Evolutionary conservation across 2,113 vertebrate genomes (phyloP), one percentile per base, ranked within the genome.

Genomic region (Brachypteracias leptosomus): DNA sequence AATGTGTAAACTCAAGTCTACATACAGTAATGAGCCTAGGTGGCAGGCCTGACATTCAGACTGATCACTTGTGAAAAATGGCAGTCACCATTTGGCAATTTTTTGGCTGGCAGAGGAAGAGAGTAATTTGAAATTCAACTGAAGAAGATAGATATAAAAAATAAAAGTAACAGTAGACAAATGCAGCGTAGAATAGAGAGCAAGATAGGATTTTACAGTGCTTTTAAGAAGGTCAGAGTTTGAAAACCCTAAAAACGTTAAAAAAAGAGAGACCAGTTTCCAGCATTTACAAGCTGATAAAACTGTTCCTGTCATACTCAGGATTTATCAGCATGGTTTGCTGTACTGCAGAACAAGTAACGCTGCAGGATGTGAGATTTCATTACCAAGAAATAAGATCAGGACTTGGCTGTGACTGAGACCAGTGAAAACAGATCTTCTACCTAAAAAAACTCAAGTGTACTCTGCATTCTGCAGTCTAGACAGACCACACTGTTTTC

Each of bases 341-440:
- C 65, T 91, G 61, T 79, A 78, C 65, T 73, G 85, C 68, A 95
- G 81, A 91, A 87, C 71, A 86, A 93, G 86, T 73, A 95, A 91
- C 33, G 11, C 49, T 72, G 85, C 89, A 89, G 90, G 77, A 97
- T 89, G 86, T 63, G 74, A 85, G 85, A 80, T 84, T 91, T 88
- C 65, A 77, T 95, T 94, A 91, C 88, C 67, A 91, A 93, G 63
- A 78, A 95, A 93, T 79, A 51, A 95, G 81, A 92, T 89, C 78
- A 79, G 94, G 68, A 95, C 78, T 91, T 94, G 88, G 88, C 96
- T 92, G 83, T 66, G 74, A 63, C 72, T 81, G 61, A 89, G 85
- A 72, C 73, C 96, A 90, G 91, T 97, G 68, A 84, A 96, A 96
- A 94, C 61, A 89, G 58, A 96, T 96, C 77, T 92, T 92, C 59